A percentile compares a stretch with the other conserved stretches of the same genome.
phyloP scores from a whole-genome alignment of 2,888 invertebrate species.

The Zele albiditarsus region DNA sequence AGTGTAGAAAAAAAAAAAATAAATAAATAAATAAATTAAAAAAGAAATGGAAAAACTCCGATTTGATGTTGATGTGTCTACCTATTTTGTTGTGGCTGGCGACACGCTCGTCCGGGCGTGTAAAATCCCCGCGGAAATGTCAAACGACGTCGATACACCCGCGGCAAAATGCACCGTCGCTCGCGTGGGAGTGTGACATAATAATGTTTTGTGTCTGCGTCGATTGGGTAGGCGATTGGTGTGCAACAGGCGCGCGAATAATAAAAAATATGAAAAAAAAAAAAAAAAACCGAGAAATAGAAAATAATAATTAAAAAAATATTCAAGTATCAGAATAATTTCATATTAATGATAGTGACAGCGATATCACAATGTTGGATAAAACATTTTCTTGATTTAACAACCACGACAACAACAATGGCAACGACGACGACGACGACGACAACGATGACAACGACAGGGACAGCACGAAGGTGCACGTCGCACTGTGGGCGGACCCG shows the following conservation, averaged over 20 bases:
- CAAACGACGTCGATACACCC: slow-evolving; percentile 59
- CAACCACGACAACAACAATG: slow-evolving; percentile 14
- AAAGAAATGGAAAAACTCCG: neutral
- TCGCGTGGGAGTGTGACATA: slow-evolving; percentile 71
- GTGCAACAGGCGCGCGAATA: slow-evolving; percentile 6
- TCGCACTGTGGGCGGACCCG: slow-evolving; percentile 53
- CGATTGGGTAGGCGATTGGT: slow-evolving; percentile 43
- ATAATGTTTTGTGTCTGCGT: slow-evolving; percentile 55
- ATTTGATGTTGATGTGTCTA: neutral
- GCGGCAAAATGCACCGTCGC: slow-evolving; percentile 60
- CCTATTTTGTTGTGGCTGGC: slow-evolving; percentile 18
- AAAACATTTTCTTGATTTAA: neutral
- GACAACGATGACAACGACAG: slow-evolving; percentile 33
- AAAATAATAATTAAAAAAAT: neutral
- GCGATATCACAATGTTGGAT: neutral
- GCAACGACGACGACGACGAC: slow-evolving; percentile 23
- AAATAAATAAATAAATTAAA: neutral
- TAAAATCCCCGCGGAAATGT: slow-evolving; percentile 56
- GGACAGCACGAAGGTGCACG: slow-evolving; percentile 50
- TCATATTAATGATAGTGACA: neutral
- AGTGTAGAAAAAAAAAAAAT: neutral
- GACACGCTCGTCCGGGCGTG: slow-evolving; percentile 34
- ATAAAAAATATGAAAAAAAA: slow-evolving; percentile 9
- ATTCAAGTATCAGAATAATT: neutral
- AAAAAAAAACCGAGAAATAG: slow-evolving; percentile 19